phyloP scores from a whole-genome alignment of 2,888 invertebrate species.

The Belgica antarctica region DNA sequence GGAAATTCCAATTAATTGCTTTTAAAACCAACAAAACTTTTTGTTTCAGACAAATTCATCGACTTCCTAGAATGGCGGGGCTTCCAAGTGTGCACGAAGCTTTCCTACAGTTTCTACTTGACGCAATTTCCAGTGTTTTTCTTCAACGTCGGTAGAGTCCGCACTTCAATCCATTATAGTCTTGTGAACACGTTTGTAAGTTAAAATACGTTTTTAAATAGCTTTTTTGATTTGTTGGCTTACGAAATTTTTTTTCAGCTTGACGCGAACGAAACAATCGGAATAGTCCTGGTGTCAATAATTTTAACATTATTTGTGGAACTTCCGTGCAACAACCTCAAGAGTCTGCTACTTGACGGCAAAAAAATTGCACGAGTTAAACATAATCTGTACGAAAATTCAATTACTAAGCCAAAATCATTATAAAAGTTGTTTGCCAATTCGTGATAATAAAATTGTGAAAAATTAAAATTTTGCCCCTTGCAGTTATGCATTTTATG shows the following conservation, averaged over 20 bases:
- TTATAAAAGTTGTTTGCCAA: neutral
- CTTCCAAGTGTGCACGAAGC: constrained; percentile 64
- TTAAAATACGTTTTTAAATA: constrained; percentile 37
- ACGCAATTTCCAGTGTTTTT: constrained; percentile 72
- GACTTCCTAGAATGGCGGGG: constrained; percentile 60
- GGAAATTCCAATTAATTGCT: too few relatives aligned
- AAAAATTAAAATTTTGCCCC: too few relatives aligned
- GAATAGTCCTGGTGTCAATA: constrained; percentile 59
- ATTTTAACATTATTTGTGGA: constrained; percentile 64
- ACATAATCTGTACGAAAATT: neutral
- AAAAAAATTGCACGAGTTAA: neutral
- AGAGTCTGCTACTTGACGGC: constrained; percentile 57
- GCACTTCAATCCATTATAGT: constrained; percentile 60
- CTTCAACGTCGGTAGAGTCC: constrained; percentile 64
- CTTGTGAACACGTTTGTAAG: constrained; percentile 61
- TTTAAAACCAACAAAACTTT: constrained; percentile 28
- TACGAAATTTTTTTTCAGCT: constrained; percentile 57
- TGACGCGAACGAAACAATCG: constrained; percentile 61
- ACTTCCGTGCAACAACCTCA: constrained; percentile 68
- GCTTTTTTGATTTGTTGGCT: too few relatives aligned
- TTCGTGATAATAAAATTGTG: too few relatives aligned
- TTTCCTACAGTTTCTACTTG: constrained; percentile 69
- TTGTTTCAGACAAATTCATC: constrained; percentile 58
- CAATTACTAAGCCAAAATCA: neutral
- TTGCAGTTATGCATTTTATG: too few relatives aligned